Evolutionary conservation across 2,113 vertebrate species (phyloP).

Genomic region (Microcebus tavaratra): DNA sequence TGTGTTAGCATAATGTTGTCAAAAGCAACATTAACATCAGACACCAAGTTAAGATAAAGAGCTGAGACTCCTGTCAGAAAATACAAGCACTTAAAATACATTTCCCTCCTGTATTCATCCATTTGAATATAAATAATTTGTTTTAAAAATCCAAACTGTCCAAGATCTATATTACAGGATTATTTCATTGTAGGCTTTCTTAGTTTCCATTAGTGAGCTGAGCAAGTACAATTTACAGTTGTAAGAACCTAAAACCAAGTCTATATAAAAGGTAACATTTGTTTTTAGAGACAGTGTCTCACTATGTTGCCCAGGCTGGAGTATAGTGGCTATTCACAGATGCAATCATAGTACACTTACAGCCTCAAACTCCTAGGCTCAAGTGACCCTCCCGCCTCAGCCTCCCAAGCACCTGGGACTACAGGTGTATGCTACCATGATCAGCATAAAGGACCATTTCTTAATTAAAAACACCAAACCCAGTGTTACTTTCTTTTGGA

Average conservation of each 20-base stretch:
- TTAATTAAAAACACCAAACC: neutral
- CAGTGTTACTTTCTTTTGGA: constrained; percentile 35
- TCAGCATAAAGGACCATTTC: neutral
- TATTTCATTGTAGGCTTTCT: neutral
- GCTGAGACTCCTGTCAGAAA: constrained; percentile 32
- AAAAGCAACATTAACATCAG: neutral
- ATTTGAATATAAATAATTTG: neutral
- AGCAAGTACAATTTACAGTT: neutral
- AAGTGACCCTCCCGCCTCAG: neutral
- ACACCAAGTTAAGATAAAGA: constrained; percentile 2
- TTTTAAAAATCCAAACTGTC: constrained; percentile 8
- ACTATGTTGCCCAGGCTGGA: neutral
- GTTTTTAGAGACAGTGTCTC: neutral
- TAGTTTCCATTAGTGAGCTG: neutral
- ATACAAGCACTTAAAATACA: neutral
- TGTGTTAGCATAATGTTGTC: constrained; percentile 5
- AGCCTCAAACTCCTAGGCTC: neutral
- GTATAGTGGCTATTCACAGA: neutral
- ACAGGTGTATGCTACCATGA: neutral
- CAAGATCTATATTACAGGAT: neutral
- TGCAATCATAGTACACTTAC: neutral
- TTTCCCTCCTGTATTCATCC: neutral
- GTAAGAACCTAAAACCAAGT: neutral
- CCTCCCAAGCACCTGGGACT: neutral
- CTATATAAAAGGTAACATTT: neutral